Evolutionary conservation across 2,888 invertebrate genomes (phyloP), one percentile per base, ranked within the genome.

Genomic region (Coleophora deauratella): DNA sequence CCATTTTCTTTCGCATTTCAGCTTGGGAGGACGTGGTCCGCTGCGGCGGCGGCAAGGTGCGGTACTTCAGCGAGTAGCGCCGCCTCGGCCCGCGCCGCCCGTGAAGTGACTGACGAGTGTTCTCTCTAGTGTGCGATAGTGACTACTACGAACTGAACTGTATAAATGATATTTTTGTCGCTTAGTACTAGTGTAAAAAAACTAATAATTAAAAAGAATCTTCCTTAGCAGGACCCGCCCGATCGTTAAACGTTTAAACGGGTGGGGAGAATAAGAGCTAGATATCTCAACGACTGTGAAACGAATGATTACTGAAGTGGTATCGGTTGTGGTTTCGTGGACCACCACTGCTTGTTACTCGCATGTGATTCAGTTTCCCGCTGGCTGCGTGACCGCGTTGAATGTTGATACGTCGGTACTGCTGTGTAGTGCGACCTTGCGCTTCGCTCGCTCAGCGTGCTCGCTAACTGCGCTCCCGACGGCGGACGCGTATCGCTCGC

Each of bases 21-120:
- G 93, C 93, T 42, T 93, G 93, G 93, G 91, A 91, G 57, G 92
- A 92, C 61, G 87, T 91, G 60, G 73, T 90, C 64, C 87, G 88
- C 37, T 79, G 81, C 61, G 75, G 76, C 48, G 59, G 63, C 44
- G 76, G 78, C 61, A 85, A 85, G 56, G 77, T 78, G 62, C 75
- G 75, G 43, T 86, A 86, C 67, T 86, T 62, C 67, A 78, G 66
- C 66, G 85, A 85, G 64, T 82, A 75, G 62, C 45, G 45, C 52
- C 38, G 35, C 38, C 33, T 40, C 32, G 39, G 38, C 21, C 31
- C 31, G 31, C 31, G 8, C 10, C 9, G 34, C 40, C 11, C 28
- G 31, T 31, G 31, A 9, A 9, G 31, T n/a, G 33, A 12, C 27
- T 28, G 38, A 31, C 42, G n/a, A 39, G 41, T 37, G 42, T 42